phyloP scores from a whole-genome alignment of 1,140 invertebrate genomes.

The Rhysida immarginata region DNA sequence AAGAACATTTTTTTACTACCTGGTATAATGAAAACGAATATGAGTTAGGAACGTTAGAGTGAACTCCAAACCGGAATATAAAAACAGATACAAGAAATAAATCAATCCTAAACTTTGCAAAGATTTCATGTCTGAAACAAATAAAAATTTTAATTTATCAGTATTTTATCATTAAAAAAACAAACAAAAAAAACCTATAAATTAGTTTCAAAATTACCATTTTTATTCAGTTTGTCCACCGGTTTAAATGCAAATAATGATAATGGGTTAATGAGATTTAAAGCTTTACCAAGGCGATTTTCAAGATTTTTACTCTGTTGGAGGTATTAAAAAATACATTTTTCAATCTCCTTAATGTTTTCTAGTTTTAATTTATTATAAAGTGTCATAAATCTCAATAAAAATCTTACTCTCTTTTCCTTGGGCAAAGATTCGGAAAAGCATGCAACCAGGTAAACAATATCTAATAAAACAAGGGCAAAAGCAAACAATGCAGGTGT shows the following conservation, averaged over 20 bases:
- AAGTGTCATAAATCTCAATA: no score
- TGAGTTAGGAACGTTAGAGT: slow-evolving; percentile 94
- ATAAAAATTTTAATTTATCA: no score
- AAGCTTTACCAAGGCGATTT: slow-evolving; percentile 49
- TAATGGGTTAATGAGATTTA: slow-evolving; percentile 53
- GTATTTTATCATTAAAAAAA: slow-evolving; percentile 5
- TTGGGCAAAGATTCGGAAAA: slow-evolving; percentile 74
- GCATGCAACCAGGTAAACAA: slow-evolving; percentile 55
- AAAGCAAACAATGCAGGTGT: slow-evolving; percentile 76
- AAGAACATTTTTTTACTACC: no score
- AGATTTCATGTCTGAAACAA: slow-evolving; percentile 38
- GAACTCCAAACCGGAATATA: slow-evolving; percentile 95
- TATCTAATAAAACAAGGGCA: slow-evolving; percentile 54
- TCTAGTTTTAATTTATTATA: no score
- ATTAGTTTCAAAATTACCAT: slow-evolving; percentile 21
- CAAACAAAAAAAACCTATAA: neutral
- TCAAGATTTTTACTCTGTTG: slow-evolving; percentile 48
- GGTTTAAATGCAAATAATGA: slow-evolving; percentile 45
- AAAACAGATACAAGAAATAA: slow-evolving; percentile 90
- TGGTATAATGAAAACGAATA: slow-evolving; percentile 71
- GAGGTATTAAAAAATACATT: no score
- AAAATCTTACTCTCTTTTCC: slow-evolving; percentile 38
- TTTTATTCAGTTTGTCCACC: slow-evolving; percentile 26
- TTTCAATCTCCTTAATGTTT: no score
- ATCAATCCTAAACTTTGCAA: slow-evolving; percentile 60